Base-by-base conservation (phyloP, 2,797 vertebrate species). In the Mallotus villosus region DNA sequence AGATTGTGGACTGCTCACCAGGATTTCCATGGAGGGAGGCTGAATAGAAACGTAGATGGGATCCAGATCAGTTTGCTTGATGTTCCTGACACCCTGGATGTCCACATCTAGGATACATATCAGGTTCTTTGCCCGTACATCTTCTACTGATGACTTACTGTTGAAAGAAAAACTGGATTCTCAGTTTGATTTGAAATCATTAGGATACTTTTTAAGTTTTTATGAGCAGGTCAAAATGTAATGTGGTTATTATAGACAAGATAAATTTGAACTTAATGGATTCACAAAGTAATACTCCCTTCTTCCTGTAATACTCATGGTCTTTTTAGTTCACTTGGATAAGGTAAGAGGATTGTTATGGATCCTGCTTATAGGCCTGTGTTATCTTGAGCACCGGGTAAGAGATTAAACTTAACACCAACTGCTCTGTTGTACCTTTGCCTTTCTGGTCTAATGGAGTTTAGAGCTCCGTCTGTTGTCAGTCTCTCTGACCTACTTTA, bases 21-120 rank as follows among this genome's bases (percentile, higher is more conserved):
- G 86, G 83, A 94, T 90, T 0, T 95, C 95, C 55, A 99, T 91
- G 14, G 97, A 98, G 0, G 97, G 97, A 0, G 97, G 94, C 84
- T 97, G 97, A 82, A 99, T 94, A 0, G 93, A 98, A 91, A 99
- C 93, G 84, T 96, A 99, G 86, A 99, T 96, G 59, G 98, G 97
- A 78, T 89, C 90, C 69, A 99, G 92, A 65, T 98, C 96, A 0
- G 96, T 99, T 90, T 93, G 93, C 91, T 99, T 99, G 81, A 99
- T 95, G 90, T 93, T 97, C 75, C 82, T 94, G 72, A 99, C 98
- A 0, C 97, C 98, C 86, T 99, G 98, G 87, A 99, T 95, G 86
- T 99, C 97, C 9, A 99, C 93, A 46, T 99, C 98, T 2, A 99
- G 90, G 79, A 99, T 92, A 34, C 98, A 99, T 92, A 99, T 99